Evolutionary conservation across 2,113 vertebrate genomes (phyloP), one percentile per base, ranked within the genome.

Genomic region (Arenaria interpres): DNA sequence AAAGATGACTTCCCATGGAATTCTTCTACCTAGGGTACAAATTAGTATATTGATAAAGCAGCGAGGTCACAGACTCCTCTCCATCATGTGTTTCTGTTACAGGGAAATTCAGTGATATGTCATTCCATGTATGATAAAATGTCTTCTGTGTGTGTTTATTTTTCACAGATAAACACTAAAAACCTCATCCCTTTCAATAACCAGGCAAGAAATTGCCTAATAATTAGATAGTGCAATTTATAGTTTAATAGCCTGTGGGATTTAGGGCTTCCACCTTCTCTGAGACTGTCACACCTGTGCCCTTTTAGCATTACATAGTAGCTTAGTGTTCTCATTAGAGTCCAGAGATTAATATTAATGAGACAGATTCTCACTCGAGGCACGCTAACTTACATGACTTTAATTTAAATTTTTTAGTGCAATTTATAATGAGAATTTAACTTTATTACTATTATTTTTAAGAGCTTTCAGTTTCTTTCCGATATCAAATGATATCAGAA

Each of bases 211-310:
- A 97, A 96, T 53, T 56, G 74, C 57, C 91, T 94, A 96, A 95
- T 96, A 96, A 98, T 97, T 88, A 97, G 90, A 69, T 30, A 95
- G 69, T 20, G 35, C 27, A 13, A 78, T 90, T 68, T 88, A 91
- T 75, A 91, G n/a, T 48, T 93, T 96, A 97, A 97, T 96, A 94
- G 97, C 67, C 84, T 97, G 69, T 90, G 96, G 96, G 96, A 96
- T 83, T 95, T 68, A 76, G 93, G 72, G 57, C 59, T 81, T 88
- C 95, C 66, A 92, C 95, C 79, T 93, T 93, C 91, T 93, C 76
- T 48, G 64, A 96, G 59, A 91, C 88, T 82, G 81, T 85, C 92
- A 93, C 93, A 96, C 94, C 90, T 95, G 86, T 88, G 94, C 80
- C 91, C 85, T 88, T 89, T 92, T 88, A 92, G 85, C 96, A 97